A percentile compares a stretch with the other conserved stretches of the same genome.
Evolutionary conservation across 2,888 invertebrate species (phyloP).

Genomic region (Tribolium freemani): DNA sequence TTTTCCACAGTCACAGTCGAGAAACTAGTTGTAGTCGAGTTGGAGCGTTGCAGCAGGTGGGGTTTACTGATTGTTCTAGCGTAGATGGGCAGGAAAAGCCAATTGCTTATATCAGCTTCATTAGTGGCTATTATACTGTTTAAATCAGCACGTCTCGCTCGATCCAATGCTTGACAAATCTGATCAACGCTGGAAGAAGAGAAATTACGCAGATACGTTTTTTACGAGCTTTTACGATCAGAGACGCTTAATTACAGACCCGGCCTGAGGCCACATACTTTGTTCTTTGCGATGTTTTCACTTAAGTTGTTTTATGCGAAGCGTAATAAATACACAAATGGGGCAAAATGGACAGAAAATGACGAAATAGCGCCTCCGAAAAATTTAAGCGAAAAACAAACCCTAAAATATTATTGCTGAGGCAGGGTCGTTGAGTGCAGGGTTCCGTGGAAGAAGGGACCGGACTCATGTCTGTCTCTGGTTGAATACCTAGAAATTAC

Average conservation of each 20-base stretch:
- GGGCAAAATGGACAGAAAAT: background rate
- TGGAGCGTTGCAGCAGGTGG: conserved; percentile 36
- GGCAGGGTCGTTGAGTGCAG: too few species aligned
- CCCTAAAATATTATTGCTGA: too few species aligned
- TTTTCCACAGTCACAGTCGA: background rate
- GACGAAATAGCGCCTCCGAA: too few species aligned
- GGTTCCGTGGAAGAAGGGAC: too few species aligned
- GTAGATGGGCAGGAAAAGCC: conserved; percentile 60
- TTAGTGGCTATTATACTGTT: conserved; percentile 57
- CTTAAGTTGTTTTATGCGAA: background rate
- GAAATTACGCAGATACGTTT: conserved; percentile 18
- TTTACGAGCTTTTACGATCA: background rate
- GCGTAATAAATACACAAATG: background rate
- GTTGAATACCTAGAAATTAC: too few species aligned
- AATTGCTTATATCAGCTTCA: conserved; percentile 61
- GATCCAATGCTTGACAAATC: conserved; percentile 37
- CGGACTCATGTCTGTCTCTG: too few species aligned
- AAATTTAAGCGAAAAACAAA: too few species aligned
- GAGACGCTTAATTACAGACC: background rate
- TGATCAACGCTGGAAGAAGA: conserved; percentile 22
- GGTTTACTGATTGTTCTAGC: conserved; percentile 49
- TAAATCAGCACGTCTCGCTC: conserved; percentile 49
- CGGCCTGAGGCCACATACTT: background rate
- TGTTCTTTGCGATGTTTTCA: background rate
- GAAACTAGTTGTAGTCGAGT: conserved; percentile 34